phyloP scores from a whole-genome alignment of 2,888 invertebrate species.

The Dolichomitus sp. region DNA sequence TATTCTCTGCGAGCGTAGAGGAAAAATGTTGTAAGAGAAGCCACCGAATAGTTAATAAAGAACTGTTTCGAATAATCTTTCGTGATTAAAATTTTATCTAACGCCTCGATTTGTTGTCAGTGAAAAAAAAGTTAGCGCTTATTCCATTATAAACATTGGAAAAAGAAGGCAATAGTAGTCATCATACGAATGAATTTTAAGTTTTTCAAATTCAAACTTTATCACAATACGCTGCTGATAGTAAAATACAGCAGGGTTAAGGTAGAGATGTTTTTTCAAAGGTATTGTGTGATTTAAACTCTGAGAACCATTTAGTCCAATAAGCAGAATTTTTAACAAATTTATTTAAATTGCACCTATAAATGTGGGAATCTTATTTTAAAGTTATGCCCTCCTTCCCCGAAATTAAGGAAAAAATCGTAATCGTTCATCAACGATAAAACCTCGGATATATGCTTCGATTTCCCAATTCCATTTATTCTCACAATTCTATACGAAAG shows the following conservation, averaged over 20 bases:
- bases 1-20: neutral
- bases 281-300: neutral
- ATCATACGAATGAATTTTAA: neutral
- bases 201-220: no score
- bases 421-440: constrained; percentile 6
- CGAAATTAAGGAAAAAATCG: constrained; percentile 4
- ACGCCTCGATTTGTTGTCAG: no score
- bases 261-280: neutral
- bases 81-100: neutral
- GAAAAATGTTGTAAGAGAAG: neutral
- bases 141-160: no score
- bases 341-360: neutral
- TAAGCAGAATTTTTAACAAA: neutral
- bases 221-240: no score
- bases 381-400: neutral
- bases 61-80: neutral
- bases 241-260: no score
- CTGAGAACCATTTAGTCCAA: neutral
- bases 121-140: no score
- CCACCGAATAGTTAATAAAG: neutral
- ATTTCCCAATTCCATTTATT: constrained; percentile 27
- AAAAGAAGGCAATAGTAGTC: no score
- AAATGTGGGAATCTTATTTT: neutral
- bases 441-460: constrained; percentile 1
- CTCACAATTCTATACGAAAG: neutral